These are phyloP conservation scores for Drosophila nikananu DNA, from an alignment of 1,140 invertebrate species.

Conservation along the genomic window DNA sequence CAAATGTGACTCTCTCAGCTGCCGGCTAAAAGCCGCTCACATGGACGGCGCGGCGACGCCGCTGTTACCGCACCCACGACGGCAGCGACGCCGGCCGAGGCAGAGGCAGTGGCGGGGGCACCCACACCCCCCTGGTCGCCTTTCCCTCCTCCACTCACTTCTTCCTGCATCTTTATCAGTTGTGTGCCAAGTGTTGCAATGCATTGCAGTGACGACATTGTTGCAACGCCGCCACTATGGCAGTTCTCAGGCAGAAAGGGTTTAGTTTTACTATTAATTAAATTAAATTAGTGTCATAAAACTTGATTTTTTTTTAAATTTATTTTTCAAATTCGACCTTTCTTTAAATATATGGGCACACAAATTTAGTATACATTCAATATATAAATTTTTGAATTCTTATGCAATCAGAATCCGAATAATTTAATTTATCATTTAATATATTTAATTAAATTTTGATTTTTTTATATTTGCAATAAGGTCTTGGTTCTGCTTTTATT, in stretches of 20 bases:
- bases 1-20: slow-evolving; percentile 22
- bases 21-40: slow-evolving; percentile 60
- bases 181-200: slow-evolving; percentile 41
- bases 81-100: slow-evolving; percentile 16
- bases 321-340: not conserved
- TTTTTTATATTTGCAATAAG: not conserved
- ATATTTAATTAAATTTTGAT: not conserved
- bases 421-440: too few relatives aligned
- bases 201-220: slow-evolving; percentile 29
- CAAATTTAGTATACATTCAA: too few relatives aligned
- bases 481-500: not conserved
- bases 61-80: slow-evolving; percentile 62
- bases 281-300: not conserved
- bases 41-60: slow-evolving; percentile 34
- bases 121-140: not conserved
- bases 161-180: slow-evolving; percentile 30
- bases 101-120: not conserved
- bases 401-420: too few relatives aligned
- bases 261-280: slow-evolving; percentile 2
- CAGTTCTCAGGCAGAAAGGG: slow-evolving; percentile 8
- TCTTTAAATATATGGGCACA: too few relatives aligned
- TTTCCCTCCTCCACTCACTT: not conserved
- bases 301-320: not conserved
- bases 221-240: slow-evolving; percentile 16
- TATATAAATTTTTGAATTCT: too few relatives aligned